Percentiles rank a stretch among this genome's conserved stretches.
Evolutionary conservation across 2,888 invertebrate species (phyloP).

Genomic region (Exephanes ischioxanthus): DNA sequence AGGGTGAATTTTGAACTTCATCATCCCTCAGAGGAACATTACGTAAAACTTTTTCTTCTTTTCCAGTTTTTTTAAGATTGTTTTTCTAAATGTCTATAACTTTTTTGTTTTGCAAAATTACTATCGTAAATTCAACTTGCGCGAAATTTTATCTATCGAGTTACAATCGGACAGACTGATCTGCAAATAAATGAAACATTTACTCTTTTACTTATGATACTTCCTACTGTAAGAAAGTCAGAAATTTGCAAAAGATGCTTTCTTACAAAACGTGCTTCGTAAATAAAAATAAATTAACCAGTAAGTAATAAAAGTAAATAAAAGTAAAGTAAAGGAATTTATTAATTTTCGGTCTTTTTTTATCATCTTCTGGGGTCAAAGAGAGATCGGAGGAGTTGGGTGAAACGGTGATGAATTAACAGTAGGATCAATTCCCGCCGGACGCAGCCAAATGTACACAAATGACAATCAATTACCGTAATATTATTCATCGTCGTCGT

Average conservation of each 20-base stretch:
- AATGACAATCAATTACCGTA: slow-evolving; percentile 29
- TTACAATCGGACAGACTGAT: not conserved
- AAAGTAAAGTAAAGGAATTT: not conserved
- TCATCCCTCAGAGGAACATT: not conserved
- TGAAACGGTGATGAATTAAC: slow-evolving; percentile 8
- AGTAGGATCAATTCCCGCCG: not conserved
- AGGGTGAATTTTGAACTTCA: not conserved
- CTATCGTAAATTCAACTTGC: no score
- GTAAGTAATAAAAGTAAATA: not conserved
- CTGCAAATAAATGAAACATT: not conserved
- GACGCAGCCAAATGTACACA: not conserved
- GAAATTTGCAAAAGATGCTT: no score
- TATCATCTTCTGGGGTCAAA: no score
- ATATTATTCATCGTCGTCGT: slow-evolving; percentile 52
- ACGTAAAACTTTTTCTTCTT: no score
- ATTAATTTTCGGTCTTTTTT: no score
- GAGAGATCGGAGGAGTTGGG: not conserved
- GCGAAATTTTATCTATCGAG: not conserved
- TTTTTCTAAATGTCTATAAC: not conserved
- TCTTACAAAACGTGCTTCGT: not conserved
- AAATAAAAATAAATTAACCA: not conserved
- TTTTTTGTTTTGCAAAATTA: no score
- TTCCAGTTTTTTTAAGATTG: not conserved
- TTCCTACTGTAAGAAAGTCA: no score
- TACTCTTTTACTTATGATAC: no score